A percentile compares a stretch with the other conserved stretches of the same genome.
Evolutionary conservation across 2,113 vertebrate species (phyloP).

Genomic region (Nymphicus hollandicus): DNA sequence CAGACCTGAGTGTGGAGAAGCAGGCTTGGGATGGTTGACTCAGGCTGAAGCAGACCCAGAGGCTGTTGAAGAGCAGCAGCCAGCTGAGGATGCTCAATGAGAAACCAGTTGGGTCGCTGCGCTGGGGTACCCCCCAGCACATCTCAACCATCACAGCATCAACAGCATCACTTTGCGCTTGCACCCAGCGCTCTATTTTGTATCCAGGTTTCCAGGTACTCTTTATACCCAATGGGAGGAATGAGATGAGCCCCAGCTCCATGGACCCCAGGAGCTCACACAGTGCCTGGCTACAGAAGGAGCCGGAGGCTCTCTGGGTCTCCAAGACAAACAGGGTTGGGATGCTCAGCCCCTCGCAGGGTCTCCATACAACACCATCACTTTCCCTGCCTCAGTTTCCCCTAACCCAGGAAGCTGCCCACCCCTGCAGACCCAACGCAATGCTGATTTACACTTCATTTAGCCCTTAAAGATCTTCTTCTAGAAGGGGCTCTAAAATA

Average conservation of each 20-base stretch:
- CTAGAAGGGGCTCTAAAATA: neutral
- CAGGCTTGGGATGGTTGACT: fast-evolving
- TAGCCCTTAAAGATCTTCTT: neutral
- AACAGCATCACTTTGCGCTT: neutral
- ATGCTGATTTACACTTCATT: neutral
- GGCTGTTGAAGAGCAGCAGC: neutral
- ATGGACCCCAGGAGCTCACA: neutral
- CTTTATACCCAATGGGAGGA: neutral
- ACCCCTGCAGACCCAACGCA: fast-evolving
- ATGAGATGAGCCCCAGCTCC: fast-evolving
- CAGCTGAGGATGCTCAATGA: neutral
- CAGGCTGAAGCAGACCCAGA: neutral
- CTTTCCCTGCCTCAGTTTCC: neutral
- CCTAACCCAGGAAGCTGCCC: neutral
- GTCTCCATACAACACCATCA: fast-evolving
- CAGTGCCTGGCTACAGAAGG: fast-evolving
- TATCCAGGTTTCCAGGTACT: fast-evolving
- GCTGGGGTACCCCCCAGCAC: neutral
- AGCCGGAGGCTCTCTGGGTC: neutral
- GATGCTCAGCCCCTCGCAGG: neutral
- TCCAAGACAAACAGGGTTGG: fast-evolving
- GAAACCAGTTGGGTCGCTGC: no score
- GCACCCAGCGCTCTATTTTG: fast-evolving
- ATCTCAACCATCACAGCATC: neutral
- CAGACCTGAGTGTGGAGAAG: fast-evolving